Evolutionary conservation across 2,888 invertebrate species (phyloP), one percentile per base, ranked within the genome.

Genomic region (Creontiades dilutus): DNA sequence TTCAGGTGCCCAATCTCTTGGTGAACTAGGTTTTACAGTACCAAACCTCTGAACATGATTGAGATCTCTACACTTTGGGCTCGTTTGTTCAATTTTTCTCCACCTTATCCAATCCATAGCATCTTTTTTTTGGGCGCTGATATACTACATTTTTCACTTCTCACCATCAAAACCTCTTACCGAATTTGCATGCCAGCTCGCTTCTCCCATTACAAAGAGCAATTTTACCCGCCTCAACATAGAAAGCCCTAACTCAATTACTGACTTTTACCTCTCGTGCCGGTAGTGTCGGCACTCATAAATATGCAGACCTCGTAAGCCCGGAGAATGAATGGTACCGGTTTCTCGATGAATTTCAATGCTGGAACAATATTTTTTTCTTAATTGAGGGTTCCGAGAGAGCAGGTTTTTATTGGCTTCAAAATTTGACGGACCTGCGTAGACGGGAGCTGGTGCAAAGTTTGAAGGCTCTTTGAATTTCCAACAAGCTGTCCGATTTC

Each of bases 241-340:
- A 68, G 68, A 68, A 68, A 68, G 68, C 68, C 68, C 23, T 68
- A 23, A n/a, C 57, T 57, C 57, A 57, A n/a, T n/a, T 4, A 7
- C 37, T 2, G 37, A 37, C 37, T 37, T 37, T 37, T 37, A 57
- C 57, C 0, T 0, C 7, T 16, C 12, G 19, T n/a, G n/a, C n/a
- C n/a, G n/a, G n/a, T 19, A 11, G 19, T 13, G 52, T 23, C 19
- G 11, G 68, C 68, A 5, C 68, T 68, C 68, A 68, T 68, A 68
- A 68, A 68, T 68, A 68, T 68, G 23, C 19, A 68, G 12, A 23
- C 68, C 68, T 0, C 68, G 12, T 19, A 68, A 68, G 23, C 23
- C 5, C 68, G 23, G 5, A n/a, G 68, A 68, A 68, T 19, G 23
- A 61, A 61, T 61, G 61, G 61, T 19, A 68, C 68, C 68, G 23